A percentile compares a stretch with the other conserved stretches of the same genome.
phyloP scores from a whole-genome alignment of 2,888 invertebrate genomes.

The Drosophila ezoana region DNA sequence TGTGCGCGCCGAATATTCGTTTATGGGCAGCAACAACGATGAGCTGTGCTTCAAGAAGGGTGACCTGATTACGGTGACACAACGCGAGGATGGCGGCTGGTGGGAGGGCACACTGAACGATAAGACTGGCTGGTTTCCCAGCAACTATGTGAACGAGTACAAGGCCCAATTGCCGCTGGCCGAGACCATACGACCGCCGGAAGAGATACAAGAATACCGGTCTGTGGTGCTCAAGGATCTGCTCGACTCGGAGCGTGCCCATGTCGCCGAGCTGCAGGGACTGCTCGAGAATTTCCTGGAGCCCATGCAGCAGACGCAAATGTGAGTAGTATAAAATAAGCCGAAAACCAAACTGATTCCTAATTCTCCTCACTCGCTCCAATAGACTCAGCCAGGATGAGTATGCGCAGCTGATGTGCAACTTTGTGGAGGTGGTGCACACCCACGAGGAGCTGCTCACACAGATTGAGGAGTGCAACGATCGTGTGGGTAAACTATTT shows the following conservation, averaged over 20 bases:
- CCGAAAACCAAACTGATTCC: background rate
- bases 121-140: conserved; percentile 99
- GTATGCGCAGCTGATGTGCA: conserved; percentile 94
- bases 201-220: conserved; percentile 91
- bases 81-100: conserved; percentile 98
- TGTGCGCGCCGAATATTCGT: conserved; percentile 96
- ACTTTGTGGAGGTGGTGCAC: conserved; percentile 94
- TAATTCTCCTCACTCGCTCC: too few species aligned
- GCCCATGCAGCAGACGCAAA: conserved; percentile 93
- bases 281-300: conserved; percentile 93
- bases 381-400: conserved; percentile 92
- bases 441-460: conserved; percentile 93
- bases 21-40: conserved; percentile 98
- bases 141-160: conserved; percentile 97
- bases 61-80: conserved; percentile 98
- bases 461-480: conserved; percentile 92
- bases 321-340: conserved; percentile 87
- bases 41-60: conserved; percentile 98
- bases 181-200: conserved; percentile 88
- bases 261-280: conserved; percentile 95
- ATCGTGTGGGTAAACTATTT: conserved; percentile 95
- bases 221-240: conserved; percentile 95
- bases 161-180: conserved; percentile 87
- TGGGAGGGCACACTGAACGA: conserved; percentile 99
- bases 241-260: conserved; percentile 95